Evolutionary conservation across 2,888 invertebrate species (phyloP), one percentile per base, ranked within the genome.

Genomic region (Eristalinus aeneus): DNA sequence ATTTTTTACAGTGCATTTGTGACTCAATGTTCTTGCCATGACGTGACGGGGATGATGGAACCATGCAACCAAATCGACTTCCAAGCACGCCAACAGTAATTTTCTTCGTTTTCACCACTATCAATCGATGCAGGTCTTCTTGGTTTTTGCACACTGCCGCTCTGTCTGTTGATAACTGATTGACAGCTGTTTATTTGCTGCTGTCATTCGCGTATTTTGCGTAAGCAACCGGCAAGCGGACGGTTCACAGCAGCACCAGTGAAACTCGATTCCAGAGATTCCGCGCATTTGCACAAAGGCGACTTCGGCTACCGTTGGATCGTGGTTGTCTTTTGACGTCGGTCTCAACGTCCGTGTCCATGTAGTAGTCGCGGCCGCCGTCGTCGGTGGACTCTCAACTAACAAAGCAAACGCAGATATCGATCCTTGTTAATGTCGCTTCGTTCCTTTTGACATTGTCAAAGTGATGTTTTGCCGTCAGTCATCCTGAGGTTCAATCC

Each of bases 111-210:
- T 82, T 76, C 71, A 68, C 72, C 46, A 77, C 63, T 39, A 64
- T 63, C 68, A 23, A 61, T 68, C 67, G 27, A 63, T 68, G 67
- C 64, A 61, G 65, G 54, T 78, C 69, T 54, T 74, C 32, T 54
- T 61, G n/a, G 20, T 31, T 54, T 56, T 67, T 74, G 68, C 63
- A 23, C 69, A 63, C 74, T 54, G 69, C 71, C 53, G 64, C 61
- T 63, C 53, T 31, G 75, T 75, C 82, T 72, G 75, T 75, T 80
- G 87, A 78, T 87, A 83, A 67, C 75, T 88, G 87, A 88, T 88
- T 88, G 88, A 88, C 88, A 87, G 87, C 87, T 88, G 85, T 86
- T 88, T 88, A 88, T 88, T 80, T 85, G 83, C 73, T 83, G 76
- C 82, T 88, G 88, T 88, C 86, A 84, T 60, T 83, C 64, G 73